Conservation (phyloP, 2,113 vertebrate species). For the Pseudorectes ferrugineus region DNA sequence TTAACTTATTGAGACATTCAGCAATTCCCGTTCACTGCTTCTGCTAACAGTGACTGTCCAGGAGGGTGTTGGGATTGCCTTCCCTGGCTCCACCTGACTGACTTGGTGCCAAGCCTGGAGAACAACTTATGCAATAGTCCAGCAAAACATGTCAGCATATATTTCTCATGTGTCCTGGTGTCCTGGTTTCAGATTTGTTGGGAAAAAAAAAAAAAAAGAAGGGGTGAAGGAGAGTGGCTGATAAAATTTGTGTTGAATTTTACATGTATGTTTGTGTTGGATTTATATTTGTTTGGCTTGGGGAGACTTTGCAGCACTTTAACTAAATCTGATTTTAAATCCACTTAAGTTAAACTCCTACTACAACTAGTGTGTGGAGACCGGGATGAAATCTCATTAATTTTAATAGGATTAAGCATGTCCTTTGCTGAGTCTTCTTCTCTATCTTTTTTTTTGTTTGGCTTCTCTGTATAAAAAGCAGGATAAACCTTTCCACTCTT, state of each 20-base stretch:
- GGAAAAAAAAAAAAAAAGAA: neutral
- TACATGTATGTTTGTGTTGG: neutral
- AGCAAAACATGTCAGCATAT: neutral
- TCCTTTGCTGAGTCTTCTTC: neutral
- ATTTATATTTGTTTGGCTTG: neutral
- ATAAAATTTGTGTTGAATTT: neutral
- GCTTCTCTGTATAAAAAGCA: neutral
- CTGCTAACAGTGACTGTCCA: neutral
- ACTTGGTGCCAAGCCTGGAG: neutral
- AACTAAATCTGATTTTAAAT: constrained; percentile 36
- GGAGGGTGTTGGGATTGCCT: neutral
- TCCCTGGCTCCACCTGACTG: neutral
- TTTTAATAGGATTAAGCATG: constrained; percentile 26
- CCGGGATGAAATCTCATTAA: constrained; percentile 24
- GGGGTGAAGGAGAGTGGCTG: rapidly evolving
- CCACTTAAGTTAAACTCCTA: neutral
- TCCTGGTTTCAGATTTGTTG: neutral
- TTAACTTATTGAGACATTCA: neutral
- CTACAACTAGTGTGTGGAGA: neutral
- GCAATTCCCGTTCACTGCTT: neutral
- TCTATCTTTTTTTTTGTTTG: neutral
- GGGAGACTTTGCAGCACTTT: neutral
- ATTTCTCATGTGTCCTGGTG: neutral
- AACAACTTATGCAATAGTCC: neutral
- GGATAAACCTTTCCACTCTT: neutral